A percentile compares a stretch with the other conserved stretches of the same genome.
phyloP scores from a whole-genome alignment of 53 echinoderm and acorn worm species.

The Astropecten irregularis region DNA sequence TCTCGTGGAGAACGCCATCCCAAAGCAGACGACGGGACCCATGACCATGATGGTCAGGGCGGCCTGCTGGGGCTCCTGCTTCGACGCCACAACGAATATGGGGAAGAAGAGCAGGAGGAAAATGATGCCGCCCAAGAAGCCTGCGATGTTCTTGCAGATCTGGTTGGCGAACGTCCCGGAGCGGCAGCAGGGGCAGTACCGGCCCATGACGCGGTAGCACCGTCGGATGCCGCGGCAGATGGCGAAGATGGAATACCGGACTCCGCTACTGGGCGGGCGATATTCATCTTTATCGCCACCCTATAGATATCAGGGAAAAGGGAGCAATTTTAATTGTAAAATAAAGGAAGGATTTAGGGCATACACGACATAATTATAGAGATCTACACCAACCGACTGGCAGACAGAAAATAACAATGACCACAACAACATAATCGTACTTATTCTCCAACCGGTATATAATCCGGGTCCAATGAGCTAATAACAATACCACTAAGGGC shows the following conservation, averaged over 20 bases:
- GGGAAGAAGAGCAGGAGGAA: constrained; percentile 68
- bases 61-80: constrained; percentile 61
- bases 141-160: constrained; percentile 48
- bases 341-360: too few relatives aligned
- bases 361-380: background rate
- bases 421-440: too few relatives aligned
- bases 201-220: constrained; percentile 32
- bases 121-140: constrained; percentile 67
- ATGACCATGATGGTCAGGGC: constrained; percentile 50
- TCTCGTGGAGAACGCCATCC: constrained; percentile 75
- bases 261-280: background rate
- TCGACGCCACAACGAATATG: constrained; percentile 70
- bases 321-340: too few relatives aligned
- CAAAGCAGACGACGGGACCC: constrained; percentile 73
- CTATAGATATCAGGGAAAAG: too few relatives aligned
- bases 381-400: too few relatives aligned
- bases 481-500: too few relatives aligned
- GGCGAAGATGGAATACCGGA: background rate
- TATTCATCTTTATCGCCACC: background rate
- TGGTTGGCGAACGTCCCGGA: constrained; percentile 62
- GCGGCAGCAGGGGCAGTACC: constrained; percentile 39
- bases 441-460: too few relatives aligned
- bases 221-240: background rate
- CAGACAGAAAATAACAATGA: too few relatives aligned
- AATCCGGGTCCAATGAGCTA: too few relatives aligned